These are phyloP conservation scores for Cartodere bifasciata DNA, from an alignment of 2,888 invertebrate genomes.

Conservation along the genomic window DNA sequence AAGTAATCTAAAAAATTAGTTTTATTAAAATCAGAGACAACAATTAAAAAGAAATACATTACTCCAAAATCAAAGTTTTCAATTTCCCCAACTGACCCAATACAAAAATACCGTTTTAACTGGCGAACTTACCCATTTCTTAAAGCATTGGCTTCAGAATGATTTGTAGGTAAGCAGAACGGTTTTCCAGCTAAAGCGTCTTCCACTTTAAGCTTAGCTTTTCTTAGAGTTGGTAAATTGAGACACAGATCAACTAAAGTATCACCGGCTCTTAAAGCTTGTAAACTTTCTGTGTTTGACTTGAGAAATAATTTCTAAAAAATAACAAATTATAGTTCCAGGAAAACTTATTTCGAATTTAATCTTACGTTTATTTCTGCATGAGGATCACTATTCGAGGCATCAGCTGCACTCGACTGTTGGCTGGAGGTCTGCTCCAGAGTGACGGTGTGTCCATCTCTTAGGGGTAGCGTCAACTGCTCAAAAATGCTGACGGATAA, in stretches of 20 bases:
- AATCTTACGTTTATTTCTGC: conserved; percentile 37
- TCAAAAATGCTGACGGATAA: conserved; percentile 59
- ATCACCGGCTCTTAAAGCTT: conserved; percentile 71
- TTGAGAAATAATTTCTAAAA: conserved; percentile 63
- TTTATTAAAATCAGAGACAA: no score
- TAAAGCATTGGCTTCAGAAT: conserved; percentile 55
- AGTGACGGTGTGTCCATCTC: conserved; percentile 37
- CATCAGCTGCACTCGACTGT: conserved; percentile 35
- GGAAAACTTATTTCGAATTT: conserved; percentile 4
- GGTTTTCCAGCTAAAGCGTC: conserved; percentile 53
- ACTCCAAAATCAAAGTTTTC: no score
- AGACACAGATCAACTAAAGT: conserved; percentile 71
- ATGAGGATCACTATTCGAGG: conserved; percentile 33
- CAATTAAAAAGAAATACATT: background rate
- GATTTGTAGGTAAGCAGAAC: conserved; percentile 51
- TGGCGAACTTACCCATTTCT: conserved; percentile 45
- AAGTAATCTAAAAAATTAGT: no score
- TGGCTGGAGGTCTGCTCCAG: conserved; percentile 33
- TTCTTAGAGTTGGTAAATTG: conserved; percentile 54
- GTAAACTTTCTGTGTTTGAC: conserved; percentile 65
- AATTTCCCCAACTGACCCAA: background rate
- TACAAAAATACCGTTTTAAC: background rate
- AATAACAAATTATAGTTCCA: conserved; percentile 7
- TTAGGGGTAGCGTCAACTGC: conserved; percentile 56
- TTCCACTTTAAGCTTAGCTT: conserved; percentile 48